Evolutionary conservation across 2,888 invertebrate species (phyloP), one percentile per base, ranked within the genome.

Genomic region (Eristalinus sepulchralis): DNA sequence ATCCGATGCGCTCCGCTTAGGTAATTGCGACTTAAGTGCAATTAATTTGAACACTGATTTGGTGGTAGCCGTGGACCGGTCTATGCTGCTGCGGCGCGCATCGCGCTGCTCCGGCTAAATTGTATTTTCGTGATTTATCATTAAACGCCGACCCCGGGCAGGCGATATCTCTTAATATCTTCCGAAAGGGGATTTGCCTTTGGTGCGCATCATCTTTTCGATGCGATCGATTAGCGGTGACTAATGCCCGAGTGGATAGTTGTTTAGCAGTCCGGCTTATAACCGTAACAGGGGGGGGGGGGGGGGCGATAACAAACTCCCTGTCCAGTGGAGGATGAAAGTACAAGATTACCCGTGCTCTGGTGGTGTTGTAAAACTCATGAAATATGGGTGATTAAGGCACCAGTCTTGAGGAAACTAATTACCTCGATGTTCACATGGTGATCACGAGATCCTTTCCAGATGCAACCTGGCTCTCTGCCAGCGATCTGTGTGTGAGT

Each of bases 41-140:
- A 86, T 86, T 86, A 86, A 86, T 86, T 86, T 86, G 86, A 86
- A 86, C 86, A 86, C 83, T 83, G 86, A 86, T 86, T 86, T 86
- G 86, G 86, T 86, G 86, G 86, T 71, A 78, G 83, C 86, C 62
- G 62, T 66, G 83, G 83, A 86, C 86, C 86, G 86, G 86, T 86
- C 78, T 63, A 71, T 31, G 59, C 62, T 34, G 20, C 34, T 17
- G 10, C 36, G 13, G 60, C 36, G 62, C 60, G 59, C 17, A 11
- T 24, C 47, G 33, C 22, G 36, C 5, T 68, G 78, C 76, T 53
- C 36, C 63, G 59, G 63, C 64, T 73, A 86, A 86, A 86, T 73
- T 82, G 78, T 75, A 73, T 86, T 83, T 75, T 79, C 71, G 86
- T 86, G 86, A 86, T 86, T 86, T 86, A 86, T 86, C 86, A 83